Base-by-base conservation (phyloP, 2,113 vertebrate genomes). In the Stercorarius parasiticus region DNA sequence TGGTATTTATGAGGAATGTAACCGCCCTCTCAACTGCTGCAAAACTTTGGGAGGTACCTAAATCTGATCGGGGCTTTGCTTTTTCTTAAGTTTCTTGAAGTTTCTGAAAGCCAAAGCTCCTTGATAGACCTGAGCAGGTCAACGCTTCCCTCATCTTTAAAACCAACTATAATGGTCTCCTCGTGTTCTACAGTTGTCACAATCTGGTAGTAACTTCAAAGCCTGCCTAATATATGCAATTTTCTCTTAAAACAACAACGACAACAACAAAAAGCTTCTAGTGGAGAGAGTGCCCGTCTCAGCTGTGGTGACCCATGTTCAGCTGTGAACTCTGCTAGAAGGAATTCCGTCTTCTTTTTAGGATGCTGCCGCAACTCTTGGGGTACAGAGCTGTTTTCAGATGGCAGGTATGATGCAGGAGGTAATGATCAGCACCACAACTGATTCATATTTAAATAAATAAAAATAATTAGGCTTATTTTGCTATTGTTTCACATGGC, bases 191-290 rank as follows among this genome's bases (percentile, higher is more conserved):
- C 56, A 42, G 52, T 78, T 86, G 72, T 72, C 26, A 32, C 59
- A 67, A 20, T 15, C 72, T 65, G 40, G 23, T 43, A 40, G 53
- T 55, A 71, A 92, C 94, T 96, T 95, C 95, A 97, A 97, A 95
- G 78, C 85, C 40, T 55, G 70, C 55, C 86, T 90, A 94, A 96
- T 92, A 81, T 95, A 96, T 92, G 86, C 83, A 81, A 93, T 94
- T 95, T 95, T 96, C 86, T 94, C 80, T 66, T 90, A 80, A 70
- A 93, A 70, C 64, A 90, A 76, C 62, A 93, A 70, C 64, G 87
- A 76, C 62, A 70, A 5, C 81, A 64, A 67, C 79, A 82, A 65
- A 42, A 93, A 83, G 59, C 91, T 81, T 66, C 79, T 77, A 42
- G 80, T 32, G 64, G 49, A 83, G 67, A 80, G 53, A 83, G 52